These are phyloP conservation scores for Pardalotus punctatus DNA, from an alignment of 2,113 vertebrate genomes.

Conservation along the genomic window DNA sequence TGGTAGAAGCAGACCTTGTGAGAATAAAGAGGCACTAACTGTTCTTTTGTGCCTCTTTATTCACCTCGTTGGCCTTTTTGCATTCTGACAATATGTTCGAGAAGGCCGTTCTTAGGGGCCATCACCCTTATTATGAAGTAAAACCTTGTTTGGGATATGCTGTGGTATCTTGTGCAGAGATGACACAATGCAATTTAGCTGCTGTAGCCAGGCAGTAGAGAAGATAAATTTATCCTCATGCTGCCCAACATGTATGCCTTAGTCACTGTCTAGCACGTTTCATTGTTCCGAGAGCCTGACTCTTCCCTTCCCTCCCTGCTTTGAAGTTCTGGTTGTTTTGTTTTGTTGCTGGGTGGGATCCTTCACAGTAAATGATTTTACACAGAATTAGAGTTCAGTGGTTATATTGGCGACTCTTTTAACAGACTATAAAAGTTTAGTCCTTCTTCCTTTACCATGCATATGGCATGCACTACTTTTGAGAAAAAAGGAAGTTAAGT, in stretches of 20 bases:
- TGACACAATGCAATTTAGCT: neutral
- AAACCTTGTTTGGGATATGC: neutral
- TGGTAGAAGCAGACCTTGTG: neutral
- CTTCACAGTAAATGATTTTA: neutral
- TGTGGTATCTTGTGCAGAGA: neutral
- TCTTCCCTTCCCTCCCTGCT: neutral
- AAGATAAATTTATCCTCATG: neutral
- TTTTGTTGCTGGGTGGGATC: slow-evolving; percentile 73
- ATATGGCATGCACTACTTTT: neutral
- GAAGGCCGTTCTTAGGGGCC: neutral
- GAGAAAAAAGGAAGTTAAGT: neutral
- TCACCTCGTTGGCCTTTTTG: neutral
- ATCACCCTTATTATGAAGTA: neutral
- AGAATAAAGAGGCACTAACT: neutral
- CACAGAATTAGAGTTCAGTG: slow-evolving; percentile 20
- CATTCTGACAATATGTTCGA: neutral
- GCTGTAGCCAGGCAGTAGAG: neutral
- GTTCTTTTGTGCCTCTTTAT: neutral
- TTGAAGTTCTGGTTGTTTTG: slow-evolving; percentile 56
- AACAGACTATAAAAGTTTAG: neutral
- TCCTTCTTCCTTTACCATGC: neutral
- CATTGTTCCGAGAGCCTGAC: neutral
- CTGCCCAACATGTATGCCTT: neutral
- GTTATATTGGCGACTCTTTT: slow-evolving; percentile 14
- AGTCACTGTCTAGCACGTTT: neutral